A percentile compares a stretch with the other conserved stretches of the same genome.
Evolutionary conservation across 2,113 vertebrate genomes (phyloP).

Genomic region (Orcinus orca): DNA sequence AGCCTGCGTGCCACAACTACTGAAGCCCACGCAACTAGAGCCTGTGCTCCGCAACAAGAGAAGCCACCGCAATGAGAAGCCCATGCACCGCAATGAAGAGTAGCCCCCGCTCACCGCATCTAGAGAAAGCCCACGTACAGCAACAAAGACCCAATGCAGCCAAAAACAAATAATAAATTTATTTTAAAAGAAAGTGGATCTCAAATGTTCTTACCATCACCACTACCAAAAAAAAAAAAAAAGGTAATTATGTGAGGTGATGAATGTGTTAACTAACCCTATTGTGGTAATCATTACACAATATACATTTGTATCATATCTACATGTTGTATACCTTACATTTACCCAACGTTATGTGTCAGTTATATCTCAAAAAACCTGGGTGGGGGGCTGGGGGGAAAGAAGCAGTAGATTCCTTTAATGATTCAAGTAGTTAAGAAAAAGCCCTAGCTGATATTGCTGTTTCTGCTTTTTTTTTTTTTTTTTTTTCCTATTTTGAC

Average conservation of each 20-base stretch:
- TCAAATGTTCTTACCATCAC: too few relatives aligned
- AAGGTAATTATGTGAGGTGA: neutral
- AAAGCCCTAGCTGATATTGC: neutral
- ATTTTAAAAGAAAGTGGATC: neutral
- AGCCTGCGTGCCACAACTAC: neutral
- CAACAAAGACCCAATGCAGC: neutral
- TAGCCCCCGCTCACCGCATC: neutral
- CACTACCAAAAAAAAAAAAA: too few relatives aligned
- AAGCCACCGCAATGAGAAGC: too few relatives aligned
- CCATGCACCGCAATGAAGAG: neutral
- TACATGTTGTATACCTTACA: neutral
- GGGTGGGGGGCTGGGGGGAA: neutral
- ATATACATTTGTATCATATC: neutral
- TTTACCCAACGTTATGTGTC: neutral
- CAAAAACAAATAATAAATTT: neutral
- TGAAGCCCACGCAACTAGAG: neutral
- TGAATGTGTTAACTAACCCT: neutral
- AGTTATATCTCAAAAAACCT: neutral
- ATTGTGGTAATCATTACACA: neutral
- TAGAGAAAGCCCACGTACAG: neutral
- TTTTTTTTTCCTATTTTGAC: neutral
- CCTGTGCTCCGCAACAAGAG: neutral
- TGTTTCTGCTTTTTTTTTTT: neutral
- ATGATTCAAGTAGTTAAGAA: neutral
- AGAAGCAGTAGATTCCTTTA: neutral